These are phyloP conservation scores for Pyrrhosoma nymphula DNA, from an alignment of 2,888 invertebrate genomes.

Conservation along the genomic window DNA sequence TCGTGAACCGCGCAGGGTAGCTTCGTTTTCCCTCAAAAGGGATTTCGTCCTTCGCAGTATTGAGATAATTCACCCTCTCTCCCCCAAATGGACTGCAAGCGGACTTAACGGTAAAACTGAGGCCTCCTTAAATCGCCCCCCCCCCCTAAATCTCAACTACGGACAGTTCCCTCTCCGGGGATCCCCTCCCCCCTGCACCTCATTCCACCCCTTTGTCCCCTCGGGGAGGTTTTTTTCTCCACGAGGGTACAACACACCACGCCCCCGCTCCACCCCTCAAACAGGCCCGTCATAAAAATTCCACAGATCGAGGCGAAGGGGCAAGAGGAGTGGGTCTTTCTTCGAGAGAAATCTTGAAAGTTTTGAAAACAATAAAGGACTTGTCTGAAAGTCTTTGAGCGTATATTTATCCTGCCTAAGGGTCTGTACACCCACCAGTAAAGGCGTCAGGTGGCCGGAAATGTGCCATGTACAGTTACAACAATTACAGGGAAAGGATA, in stretches of 20 bases:
- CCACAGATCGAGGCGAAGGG: background rate
- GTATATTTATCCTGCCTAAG: background rate
- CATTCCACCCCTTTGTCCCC: background rate
- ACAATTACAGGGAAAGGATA: background rate
- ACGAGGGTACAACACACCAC: background rate
- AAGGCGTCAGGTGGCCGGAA: too few species aligned
- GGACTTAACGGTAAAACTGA: background rate
- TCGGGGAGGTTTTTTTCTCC: background rate
- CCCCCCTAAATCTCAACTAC: background rate
- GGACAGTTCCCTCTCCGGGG: background rate
- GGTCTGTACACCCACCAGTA: background rate
- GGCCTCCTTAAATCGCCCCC: background rate
- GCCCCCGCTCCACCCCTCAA: background rate
- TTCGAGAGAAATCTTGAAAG: background rate
- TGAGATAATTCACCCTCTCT: background rate
- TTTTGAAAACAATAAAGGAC: background rate
- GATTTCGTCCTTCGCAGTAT: background rate
- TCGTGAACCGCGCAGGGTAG: background rate
- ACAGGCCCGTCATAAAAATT: background rate
- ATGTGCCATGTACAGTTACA: background rate
- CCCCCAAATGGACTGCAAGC: background rate
- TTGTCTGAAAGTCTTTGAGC: background rate
- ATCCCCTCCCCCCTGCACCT: background rate
- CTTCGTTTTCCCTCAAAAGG: background rate
- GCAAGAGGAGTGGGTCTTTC: background rate